Conservation (phyloP, 2,113 vertebrate species). For the Syngnathus scovelli region DNA sequence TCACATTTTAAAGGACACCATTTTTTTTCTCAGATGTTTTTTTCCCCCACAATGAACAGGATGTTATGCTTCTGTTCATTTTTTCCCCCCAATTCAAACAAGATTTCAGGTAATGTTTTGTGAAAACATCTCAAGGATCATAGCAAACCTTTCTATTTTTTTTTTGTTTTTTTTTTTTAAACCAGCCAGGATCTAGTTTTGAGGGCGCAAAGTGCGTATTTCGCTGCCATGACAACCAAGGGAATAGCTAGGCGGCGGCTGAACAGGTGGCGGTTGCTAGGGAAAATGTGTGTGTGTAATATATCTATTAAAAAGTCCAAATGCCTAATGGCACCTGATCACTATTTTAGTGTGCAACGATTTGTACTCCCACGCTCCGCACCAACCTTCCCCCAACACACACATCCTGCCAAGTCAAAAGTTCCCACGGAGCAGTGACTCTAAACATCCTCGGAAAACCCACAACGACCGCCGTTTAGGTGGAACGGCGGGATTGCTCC, state of each 20-base stretch:
- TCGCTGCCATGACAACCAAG: not conserved
- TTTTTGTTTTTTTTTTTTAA: too few relatives aligned
- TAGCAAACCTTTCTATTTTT: too few relatives aligned
- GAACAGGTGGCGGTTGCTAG: not conserved
- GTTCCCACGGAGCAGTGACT: constrained; percentile 47
- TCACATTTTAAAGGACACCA: not conserved
- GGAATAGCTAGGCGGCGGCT: not conserved
- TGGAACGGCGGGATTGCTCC: constrained; percentile 5
- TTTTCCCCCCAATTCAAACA: too few relatives aligned
- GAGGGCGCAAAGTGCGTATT: not conserved
- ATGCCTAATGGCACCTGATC: not conserved
- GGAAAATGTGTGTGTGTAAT: too few relatives aligned
- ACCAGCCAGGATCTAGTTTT: too few relatives aligned
- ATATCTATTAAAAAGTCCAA: not conserved
- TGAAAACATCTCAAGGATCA: too few relatives aligned
- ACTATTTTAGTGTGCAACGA: not conserved
- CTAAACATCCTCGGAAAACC: constrained; percentile 27
- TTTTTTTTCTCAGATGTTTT: not conserved
- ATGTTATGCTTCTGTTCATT: too few relatives aligned
- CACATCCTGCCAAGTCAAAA: not conserved
- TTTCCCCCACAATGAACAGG: too few relatives aligned
- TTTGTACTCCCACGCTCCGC: not conserved
- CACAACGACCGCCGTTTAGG: not conserved
- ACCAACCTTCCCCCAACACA: too few relatives aligned
- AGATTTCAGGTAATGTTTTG: too few relatives aligned